Percentiles rank a stretch among this genome's conserved stretches.
These are phyloP conservation scores for Drosophila ustulata DNA, from an alignment of 2,888 invertebrate genomes.

Conservation along the genomic window DNA sequence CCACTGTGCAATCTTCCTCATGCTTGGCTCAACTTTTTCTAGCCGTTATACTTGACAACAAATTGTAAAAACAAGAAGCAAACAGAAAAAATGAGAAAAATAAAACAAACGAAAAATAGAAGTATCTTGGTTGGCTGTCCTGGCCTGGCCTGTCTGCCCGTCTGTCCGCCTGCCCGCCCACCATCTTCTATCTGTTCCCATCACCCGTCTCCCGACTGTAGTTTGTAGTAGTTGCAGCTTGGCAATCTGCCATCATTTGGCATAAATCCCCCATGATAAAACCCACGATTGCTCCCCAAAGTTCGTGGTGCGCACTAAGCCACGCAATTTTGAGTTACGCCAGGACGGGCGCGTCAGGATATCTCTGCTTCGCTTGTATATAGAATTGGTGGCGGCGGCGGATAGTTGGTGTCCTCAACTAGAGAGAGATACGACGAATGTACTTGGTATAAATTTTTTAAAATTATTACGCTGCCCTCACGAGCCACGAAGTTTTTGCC, in stretches of 20 bases:
- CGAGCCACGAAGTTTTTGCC: slow-evolving; percentile 44
- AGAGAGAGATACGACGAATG: slow-evolving; percentile 28
- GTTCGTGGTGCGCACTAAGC: slow-evolving; percentile 67
- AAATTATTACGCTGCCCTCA: slow-evolving; percentile 65
- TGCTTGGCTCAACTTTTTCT: slow-evolving; percentile 64
- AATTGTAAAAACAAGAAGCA: slow-evolving; percentile 63
- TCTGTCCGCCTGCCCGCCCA: not conserved
- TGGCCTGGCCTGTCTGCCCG: not conserved
- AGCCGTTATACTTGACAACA: slow-evolving; percentile 58
- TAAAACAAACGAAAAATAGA: slow-evolving; percentile 49
- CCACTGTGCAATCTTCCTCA: slow-evolving; percentile 57
- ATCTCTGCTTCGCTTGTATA: not conserved
- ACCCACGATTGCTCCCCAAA: slow-evolving; percentile 75
- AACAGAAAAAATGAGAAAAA: slow-evolving; percentile 53
- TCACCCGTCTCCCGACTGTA: slow-evolving; percentile 18
- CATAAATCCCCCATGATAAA: slow-evolving; percentile 76
- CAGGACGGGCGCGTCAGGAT: slow-evolving; percentile 19
- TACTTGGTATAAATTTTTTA: slow-evolving; percentile 61
- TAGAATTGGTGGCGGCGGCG: not conserved
- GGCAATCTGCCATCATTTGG: slow-evolving; percentile 80
- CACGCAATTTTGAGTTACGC: slow-evolving; percentile 59
- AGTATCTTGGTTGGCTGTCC: slow-evolving; percentile 40
- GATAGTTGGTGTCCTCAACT: slow-evolving; percentile 41
- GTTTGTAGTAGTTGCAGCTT: slow-evolving; percentile 67
- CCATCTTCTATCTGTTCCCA: slow-evolving; percentile 4